Evolutionary conservation across 2,888 invertebrate species (phyloP), one percentile per base, ranked within the genome.

Genomic region (Lacanobia oleracea): DNA sequence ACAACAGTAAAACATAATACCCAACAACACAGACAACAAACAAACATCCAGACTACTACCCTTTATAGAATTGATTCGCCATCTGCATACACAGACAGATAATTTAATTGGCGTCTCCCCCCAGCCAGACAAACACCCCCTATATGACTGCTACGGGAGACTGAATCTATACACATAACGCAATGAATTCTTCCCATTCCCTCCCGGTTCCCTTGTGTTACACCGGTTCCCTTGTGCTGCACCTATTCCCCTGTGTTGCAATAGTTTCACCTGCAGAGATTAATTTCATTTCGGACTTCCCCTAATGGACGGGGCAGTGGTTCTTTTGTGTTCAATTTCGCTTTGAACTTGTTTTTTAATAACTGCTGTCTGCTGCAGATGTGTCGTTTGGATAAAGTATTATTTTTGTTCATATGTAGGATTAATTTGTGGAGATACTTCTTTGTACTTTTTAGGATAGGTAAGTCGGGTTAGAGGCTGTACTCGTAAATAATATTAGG

Each of bases 281-380:
- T 27, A 3, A 53, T 51, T 40, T 75, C 14, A 6, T 45, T 59
- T 75, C n/a, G 6, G 37, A 48, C 37, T 16, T 27, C n/a, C 21
- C 23, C 21, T 67, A 59, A 75, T 73, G 27, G 12, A 74, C 43
- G 21, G 33, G 2, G 2, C 21, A 21, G 18, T 48, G 27, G 37
- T 45, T 45, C 27, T 62, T 76, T 63, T 77, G 70, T 70, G 37
- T 43, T 33, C 0, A 48, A 53, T 33, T 56, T 59, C n/a, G 27
- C 21, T 70, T 63, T 48, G 45, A 27, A 33, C 18, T 14, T 61
- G n/a, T 61, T 74, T 60, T n/a, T 56, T 75, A 67, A 54, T 33
- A 60, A 67, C 21, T 23, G 18, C n/a, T 18, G 23, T 56, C 21
- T 48, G 27, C 21, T 50, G 14, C 48, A 48, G 48, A 40, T 65